These are phyloP conservation scores for Clarias batrachus DNA, from an alignment of 2,113 vertebrate genomes.

Conservation along the genomic window DNA sequence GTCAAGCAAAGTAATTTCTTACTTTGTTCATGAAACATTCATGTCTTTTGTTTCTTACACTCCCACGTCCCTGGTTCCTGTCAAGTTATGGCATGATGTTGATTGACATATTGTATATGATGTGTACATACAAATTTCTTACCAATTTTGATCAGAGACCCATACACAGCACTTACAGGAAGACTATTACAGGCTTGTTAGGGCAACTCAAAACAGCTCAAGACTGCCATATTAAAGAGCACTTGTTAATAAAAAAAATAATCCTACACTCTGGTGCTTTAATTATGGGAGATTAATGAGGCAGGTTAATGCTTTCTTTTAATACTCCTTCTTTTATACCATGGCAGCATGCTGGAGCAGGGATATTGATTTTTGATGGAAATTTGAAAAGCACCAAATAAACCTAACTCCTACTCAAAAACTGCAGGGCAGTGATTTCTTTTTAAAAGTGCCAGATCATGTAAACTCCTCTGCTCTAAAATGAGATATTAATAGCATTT, in stretches of 20 bases:
- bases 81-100: neutral
- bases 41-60: neutral
- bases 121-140: neutral
- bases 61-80: neutral
- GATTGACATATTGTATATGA: neutral
- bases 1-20: neutral
- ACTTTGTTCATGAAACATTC: neutral
- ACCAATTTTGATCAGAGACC: neutral
- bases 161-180: neutral
- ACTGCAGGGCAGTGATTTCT: slow-evolving; percentile 43
- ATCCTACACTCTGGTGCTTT: slow-evolving; percentile 4
- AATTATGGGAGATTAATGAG: slow-evolving; percentile 32
- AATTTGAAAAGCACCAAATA: slow-evolving; percentile 56
- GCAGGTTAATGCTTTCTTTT: slow-evolving; percentile 32
- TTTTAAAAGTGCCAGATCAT: slow-evolving; percentile 52
- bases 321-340: slow-evolving; percentile 24
- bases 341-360: slow-evolving; percentile 18
- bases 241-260: neutral
- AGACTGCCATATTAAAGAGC: neutral
- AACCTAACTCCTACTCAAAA: slow-evolving; percentile 25
- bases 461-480: slow-evolving; percentile 49
- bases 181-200: neutral
- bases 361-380: slow-evolving; percentile 53
- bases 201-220: neutral
- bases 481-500: slow-evolving; percentile 58